Percentiles rank a stretch among this genome's conserved stretches.
phyloP scores from a whole-genome alignment of 1,140 invertebrate genomes.

The Monomorium pharaonis region DNA sequence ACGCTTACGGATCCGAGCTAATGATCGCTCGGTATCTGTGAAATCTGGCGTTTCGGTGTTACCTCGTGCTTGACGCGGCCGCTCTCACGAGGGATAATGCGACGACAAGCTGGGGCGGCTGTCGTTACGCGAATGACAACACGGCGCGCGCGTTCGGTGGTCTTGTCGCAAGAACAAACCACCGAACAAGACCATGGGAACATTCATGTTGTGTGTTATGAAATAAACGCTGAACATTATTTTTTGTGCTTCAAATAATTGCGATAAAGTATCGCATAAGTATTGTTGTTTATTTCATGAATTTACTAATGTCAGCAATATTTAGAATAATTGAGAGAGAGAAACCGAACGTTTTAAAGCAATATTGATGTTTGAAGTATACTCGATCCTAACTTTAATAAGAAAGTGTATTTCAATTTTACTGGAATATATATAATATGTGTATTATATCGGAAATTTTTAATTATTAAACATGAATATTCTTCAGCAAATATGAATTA shows the following conservation, averaged over 20 bases:
- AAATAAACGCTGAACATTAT: not conserved
- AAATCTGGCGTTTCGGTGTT: not conserved
- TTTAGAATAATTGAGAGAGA: not conserved
- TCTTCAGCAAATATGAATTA: too few species aligned
- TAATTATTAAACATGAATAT: too few species aligned
- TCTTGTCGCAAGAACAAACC: not conserved
- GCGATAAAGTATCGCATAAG: not conserved
- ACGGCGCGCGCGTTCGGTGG: not conserved
- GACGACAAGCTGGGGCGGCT: not conserved
- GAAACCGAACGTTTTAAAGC: not conserved
- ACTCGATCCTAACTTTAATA: not conserved
- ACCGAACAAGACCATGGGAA: not conserved
- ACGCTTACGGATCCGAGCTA: not conserved
- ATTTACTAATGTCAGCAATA: not conserved
- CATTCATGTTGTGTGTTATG: not conserved
- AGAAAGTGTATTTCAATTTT: not conserved
- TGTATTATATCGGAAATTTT: not conserved
- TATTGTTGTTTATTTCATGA: not conserved
- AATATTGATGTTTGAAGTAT: not conserved
- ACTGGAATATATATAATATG: not conserved
- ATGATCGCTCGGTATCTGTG: not conserved
- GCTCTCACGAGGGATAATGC: not conserved
- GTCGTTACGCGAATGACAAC: not conserved
- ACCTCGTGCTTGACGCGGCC: not conserved
- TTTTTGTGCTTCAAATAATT: not conserved